Conservation (phyloP, 2,113 vertebrate genomes). For the Seriola aureovittata region DNA sequence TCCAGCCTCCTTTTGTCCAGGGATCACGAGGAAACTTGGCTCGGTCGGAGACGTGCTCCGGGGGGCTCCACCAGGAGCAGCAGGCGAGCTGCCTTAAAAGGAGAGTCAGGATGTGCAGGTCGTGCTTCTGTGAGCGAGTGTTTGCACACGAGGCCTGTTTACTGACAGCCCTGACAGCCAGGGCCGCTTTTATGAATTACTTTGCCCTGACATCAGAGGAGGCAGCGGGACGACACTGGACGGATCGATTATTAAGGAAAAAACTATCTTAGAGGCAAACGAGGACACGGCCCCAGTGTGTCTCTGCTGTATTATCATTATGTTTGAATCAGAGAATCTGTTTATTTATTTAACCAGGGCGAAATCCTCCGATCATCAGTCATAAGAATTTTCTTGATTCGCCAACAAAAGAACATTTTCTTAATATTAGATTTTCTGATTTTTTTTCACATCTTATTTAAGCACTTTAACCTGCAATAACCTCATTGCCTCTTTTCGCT, state of each 20-base stretch:
- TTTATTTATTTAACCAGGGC: too few species aligned
- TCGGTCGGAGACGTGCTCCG: slow-evolving; percentile 34
- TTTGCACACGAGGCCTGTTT: slow-evolving; percentile 65
- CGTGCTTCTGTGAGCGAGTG: slow-evolving; percentile 66
- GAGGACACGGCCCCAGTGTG: neutral
- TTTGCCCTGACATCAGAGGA: slow-evolving; percentile 46
- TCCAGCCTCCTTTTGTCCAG: slow-evolving; percentile 34
- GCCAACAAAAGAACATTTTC: too few species aligned
- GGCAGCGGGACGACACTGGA: neutral
- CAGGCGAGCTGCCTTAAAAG: slow-evolving; percentile 74
- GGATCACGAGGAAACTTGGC: slow-evolving; percentile 60
- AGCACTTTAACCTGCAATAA: too few species aligned
- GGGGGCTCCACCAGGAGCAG: slow-evolving; percentile 24
- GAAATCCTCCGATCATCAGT: too few species aligned
- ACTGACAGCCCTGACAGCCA: slow-evolving; percentile 45
- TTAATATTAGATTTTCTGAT: too few species aligned
- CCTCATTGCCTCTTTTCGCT: too few species aligned
- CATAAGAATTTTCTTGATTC: too few species aligned
- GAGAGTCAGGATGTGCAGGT: slow-evolving; percentile 71
- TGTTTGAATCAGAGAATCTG: too few species aligned
- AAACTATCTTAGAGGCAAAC: neutral
- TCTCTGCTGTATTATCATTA: slow-evolving; percentile 3
- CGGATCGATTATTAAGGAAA: neutral
- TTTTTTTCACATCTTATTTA: too few species aligned
- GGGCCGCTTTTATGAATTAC: slow-evolving; percentile 28